A percentile compares a stretch with the other conserved stretches of the same genome.
phyloP scores from a whole-genome alignment of 2,797 vertebrate genomes.

The Melanotaenia nigrans region DNA sequence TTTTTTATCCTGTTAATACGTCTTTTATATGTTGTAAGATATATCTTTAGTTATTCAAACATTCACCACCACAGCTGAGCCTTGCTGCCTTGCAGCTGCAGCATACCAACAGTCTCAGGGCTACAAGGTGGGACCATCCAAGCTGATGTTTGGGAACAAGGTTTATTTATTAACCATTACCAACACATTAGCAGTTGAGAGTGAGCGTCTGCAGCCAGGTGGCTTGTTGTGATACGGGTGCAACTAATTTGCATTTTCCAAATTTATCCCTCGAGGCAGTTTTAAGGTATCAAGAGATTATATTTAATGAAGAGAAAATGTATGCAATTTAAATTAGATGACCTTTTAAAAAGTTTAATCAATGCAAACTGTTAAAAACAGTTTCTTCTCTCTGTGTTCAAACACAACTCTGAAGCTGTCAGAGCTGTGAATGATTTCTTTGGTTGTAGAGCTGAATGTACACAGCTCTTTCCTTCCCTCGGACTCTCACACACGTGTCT shows the following conservation, averaged over 20 bases:
- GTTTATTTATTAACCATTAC: conserved; percentile 1
- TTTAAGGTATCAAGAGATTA: conserved; percentile 6
- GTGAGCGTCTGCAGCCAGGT: background rate
- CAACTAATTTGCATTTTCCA: background rate
- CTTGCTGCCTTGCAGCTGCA: background rate
- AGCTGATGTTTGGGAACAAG: background rate
- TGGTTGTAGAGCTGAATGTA: conserved; percentile 36
- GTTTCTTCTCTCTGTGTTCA: background rate
- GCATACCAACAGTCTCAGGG: background rate
- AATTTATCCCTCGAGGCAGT: background rate
- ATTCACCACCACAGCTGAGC: background rate
- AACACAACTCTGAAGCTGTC: background rate
- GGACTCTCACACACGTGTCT: conserved; percentile 38
- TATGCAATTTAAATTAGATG: conserved; percentile 2
- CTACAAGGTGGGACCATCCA: background rate
- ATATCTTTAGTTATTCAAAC: background rate
- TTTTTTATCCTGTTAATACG: background rate
- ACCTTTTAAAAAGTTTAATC: background rate
- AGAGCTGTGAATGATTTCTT: conserved; percentile 21
- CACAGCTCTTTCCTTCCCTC: background rate
- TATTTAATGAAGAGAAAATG: background rate
- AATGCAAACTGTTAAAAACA: background rate
- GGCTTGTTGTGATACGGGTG: background rate
- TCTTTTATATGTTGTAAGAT: background rate
- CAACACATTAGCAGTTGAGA: background rate